These are phyloP conservation scores for Chaenocephalus aceratus DNA, from an alignment of 2,113 vertebrate genomes.

Conservation along the genomic window DNA sequence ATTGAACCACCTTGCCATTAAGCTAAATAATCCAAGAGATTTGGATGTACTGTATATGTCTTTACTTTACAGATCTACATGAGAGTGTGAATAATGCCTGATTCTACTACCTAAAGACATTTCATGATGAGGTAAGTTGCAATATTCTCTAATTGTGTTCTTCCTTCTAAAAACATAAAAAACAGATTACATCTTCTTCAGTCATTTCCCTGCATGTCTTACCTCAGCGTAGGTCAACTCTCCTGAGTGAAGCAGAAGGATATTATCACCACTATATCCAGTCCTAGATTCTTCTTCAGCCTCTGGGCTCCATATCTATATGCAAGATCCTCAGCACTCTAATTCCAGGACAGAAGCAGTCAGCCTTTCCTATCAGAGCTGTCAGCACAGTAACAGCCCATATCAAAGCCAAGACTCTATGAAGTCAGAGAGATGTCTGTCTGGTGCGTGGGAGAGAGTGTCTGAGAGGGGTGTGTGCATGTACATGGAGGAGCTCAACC, in stretches of 20 bases:
- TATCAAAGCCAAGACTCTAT: conserved; percentile 68
- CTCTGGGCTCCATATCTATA: conserved; percentile 65
- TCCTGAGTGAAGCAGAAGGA: conserved; percentile 45
- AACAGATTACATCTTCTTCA: conserved; percentile 29
- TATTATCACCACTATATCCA: conserved; percentile 60
- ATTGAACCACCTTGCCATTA: background rate
- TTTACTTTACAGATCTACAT: background rate
- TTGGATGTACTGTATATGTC: background rate
- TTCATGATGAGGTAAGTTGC: conserved; percentile 6
- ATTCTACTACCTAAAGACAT: background rate
- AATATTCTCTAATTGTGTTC: conserved; percentile 2
- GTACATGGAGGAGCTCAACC: conserved; percentile 70
- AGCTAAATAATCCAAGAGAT: conserved; percentile 3
- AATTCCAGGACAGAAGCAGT: conserved; percentile 69
- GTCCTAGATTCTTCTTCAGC: conserved; percentile 64
- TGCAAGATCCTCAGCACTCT: conserved; percentile 55
- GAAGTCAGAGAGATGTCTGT: conserved; percentile 64
- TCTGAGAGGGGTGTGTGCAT: conserved; percentile 59
- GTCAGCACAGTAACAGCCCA: conserved; percentile 68
- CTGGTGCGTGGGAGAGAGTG: conserved; percentile 61
- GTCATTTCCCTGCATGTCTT: conserved; percentile 57
- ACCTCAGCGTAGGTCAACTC: conserved; percentile 67
- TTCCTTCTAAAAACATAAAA: conserved; percentile 7
- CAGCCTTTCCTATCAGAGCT: conserved; percentile 57
- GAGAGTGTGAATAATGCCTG: background rate